Evolutionary conservation across 1,140 invertebrate species (phyloP).

Genomic region (Sesamia nonagrioides): DNA sequence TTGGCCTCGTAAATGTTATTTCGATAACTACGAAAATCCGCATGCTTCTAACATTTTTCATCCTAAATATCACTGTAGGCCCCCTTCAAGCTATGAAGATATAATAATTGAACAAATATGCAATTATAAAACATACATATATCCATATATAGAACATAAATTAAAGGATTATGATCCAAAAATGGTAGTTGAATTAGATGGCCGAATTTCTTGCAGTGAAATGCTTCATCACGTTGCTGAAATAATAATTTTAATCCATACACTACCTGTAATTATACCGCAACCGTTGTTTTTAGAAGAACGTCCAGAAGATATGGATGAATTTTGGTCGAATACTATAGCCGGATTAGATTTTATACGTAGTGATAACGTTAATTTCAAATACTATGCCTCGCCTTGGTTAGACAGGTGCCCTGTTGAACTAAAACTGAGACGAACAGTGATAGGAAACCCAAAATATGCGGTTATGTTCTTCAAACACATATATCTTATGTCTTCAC

Average conservation of each 20-base stretch:
- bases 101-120: conserved; percentile 81
- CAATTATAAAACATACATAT: conserved; percentile 77
- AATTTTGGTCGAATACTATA: conserved; percentile 74
- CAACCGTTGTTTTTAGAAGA: conserved; percentile 76
- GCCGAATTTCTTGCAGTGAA: conserved; percentile 73
- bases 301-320: conserved; percentile 72
- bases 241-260: conserved; percentile 80
- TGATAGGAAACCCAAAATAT: conserved; percentile 83
- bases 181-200: conserved; percentile 88
- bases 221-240: conserved; percentile 85
- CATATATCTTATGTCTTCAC: conserved; percentile 88
- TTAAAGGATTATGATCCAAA: conserved; percentile 86
- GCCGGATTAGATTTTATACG: conserved; percentile 72
- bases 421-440: conserved; percentile 82
- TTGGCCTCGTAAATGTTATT: conserved; percentile 73
- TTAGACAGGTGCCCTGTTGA: conserved; percentile 89
- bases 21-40: conserved; percentile 64
- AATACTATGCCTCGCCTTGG: conserved; percentile 85
- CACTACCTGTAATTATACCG: conserved; percentile 81
- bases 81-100: conserved; percentile 80
- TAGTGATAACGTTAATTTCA: conserved; percentile 69
- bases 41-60: conserved; percentile 67
- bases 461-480: conserved; percentile 88
- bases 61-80: conserved; percentile 78
- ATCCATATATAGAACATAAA: conserved; percentile 83